Evolutionary conservation across 2,797 vertebrate genomes (phyloP).

Genomic region (Glyptemys insculpta): DNA sequence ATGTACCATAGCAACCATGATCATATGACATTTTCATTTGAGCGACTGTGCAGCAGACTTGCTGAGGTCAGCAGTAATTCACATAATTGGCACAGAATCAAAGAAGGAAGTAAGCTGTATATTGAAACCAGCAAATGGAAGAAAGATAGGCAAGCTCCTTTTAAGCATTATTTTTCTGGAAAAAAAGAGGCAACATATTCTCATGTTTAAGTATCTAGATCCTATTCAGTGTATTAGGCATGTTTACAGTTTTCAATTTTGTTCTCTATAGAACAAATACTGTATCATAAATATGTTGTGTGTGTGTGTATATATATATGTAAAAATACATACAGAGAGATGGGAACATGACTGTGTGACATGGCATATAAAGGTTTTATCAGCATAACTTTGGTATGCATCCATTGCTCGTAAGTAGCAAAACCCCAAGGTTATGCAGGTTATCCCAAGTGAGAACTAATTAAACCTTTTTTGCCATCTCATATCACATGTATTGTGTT

Average conservation of each 20-base stretch:
- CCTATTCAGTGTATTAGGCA: not conserved
- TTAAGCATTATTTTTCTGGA: not conserved
- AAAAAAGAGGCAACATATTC: not conserved
- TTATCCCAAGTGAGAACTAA: not conserved
- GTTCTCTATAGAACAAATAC: not conserved
- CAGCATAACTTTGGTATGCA: not conserved
- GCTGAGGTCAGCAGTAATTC: slow-evolving; percentile 35
- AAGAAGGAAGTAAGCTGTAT: slow-evolving; percentile 17
- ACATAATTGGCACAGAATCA: not conserved
- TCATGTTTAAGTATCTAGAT: not conserved
- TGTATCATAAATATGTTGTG: not conserved
- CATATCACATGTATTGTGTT: not conserved
- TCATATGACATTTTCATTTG: not conserved
- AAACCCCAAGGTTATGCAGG: not conserved
- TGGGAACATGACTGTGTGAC: not conserved
- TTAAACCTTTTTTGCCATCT: not conserved
- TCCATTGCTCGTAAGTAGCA: not conserved
- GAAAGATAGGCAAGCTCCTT: slow-evolving; percentile 18
- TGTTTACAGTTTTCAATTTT: not conserved
- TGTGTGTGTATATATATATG: not conserved
- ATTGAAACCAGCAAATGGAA: not conserved
- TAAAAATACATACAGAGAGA: not conserved
- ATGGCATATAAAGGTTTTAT: not conserved
- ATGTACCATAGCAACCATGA: slow-evolving; percentile 50
- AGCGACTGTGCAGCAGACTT: not conserved